Conservation (phyloP, 2,888 invertebrate species). For the Folsomia manolachei region DNA sequence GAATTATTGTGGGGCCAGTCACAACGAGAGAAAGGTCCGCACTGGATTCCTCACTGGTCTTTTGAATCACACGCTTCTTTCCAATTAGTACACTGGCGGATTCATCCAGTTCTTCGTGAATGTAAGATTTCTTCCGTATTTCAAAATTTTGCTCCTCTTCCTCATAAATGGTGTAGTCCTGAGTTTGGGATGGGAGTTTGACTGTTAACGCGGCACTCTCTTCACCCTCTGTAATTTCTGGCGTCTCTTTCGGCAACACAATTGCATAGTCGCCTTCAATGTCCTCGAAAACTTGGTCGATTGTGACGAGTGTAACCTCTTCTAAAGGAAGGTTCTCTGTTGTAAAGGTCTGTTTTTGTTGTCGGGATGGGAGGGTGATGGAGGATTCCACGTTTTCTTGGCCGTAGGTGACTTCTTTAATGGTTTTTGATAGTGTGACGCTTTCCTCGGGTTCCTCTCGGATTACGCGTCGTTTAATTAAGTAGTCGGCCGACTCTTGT, state of each 20-base stretch:
- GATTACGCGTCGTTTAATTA: slow-evolving; percentile 53
- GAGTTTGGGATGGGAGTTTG: slow-evolving; percentile 45
- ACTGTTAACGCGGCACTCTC: slow-evolving; percentile 45
- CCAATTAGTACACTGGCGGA: slow-evolving; percentile 55
- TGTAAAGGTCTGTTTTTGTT: slow-evolving; percentile 24
- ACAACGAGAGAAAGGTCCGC: slow-evolving; percentile 37
- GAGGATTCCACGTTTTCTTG: slow-evolving; percentile 59
- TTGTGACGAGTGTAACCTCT: slow-evolving; percentile 39
- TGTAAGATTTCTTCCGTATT: slow-evolving; percentile 54
- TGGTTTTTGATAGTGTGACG: slow-evolving; percentile 21
- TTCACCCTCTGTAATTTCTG: slow-evolving; percentile 63
- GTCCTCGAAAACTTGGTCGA: slow-evolving; percentile 48
- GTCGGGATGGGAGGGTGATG: slow-evolving; percentile 58
- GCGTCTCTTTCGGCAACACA: slow-evolving; percentile 65
- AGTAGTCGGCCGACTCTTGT: not conserved
- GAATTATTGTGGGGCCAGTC: slow-evolving; percentile 32
- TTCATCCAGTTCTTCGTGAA: slow-evolving; percentile 55
- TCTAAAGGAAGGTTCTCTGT: slow-evolving; percentile 48
- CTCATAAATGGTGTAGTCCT: slow-evolving; percentile 53
- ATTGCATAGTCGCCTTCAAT: slow-evolving; percentile 88
- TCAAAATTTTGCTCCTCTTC: slow-evolving; percentile 57
- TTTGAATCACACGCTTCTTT: slow-evolving; percentile 53
- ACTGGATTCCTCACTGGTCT: slow-evolving; percentile 55
- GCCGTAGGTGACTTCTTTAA: slow-evolving; percentile 33
- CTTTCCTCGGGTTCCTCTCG: slow-evolving; percentile 22